Evolutionary conservation across 2,888 invertebrate genomes (phyloP).

Genomic region (Andricus curvator): DNA sequence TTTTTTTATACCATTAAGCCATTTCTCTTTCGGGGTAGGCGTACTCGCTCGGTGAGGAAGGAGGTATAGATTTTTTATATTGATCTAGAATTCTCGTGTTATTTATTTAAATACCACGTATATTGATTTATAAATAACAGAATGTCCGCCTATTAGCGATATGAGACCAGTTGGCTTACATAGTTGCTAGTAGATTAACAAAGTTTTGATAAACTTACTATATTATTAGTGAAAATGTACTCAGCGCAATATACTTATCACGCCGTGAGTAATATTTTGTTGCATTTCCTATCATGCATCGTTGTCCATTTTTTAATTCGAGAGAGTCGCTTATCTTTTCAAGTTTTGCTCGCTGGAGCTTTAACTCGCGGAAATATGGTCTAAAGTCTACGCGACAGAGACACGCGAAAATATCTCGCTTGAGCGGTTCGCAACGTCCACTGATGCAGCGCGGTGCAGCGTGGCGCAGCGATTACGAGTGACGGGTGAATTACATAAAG

Average conservation of each 20-base stretch:
- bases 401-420: conserved; percentile 37
- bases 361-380: conserved; percentile 28
- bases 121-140: conserved; percentile 8
- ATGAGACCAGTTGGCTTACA: conserved; percentile 5
- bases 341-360: conserved; percentile 18
- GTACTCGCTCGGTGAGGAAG: too few species aligned
- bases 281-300: neutral
- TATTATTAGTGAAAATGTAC: neutral
- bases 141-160: neutral
- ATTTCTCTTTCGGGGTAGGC: too few species aligned
- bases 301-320: neutral
- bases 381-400: conserved; percentile 3
- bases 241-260: neutral
- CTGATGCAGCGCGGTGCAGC: neutral
- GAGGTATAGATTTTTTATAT: too few species aligned
- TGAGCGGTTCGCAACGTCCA: conserved; percentile 19
- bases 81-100: too few species aligned
- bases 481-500: conserved; percentile 57
- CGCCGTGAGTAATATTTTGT: neutral
- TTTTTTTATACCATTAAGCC: too few species aligned
- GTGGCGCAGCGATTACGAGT: conserved; percentile 51
- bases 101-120: neutral
- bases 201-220: neutral
- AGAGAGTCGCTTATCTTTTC: conserved; percentile 20
- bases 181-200: conserved; percentile 2